Evolutionary conservation across 2,113 vertebrate species (phyloP).

Genomic region (Chlorodrepanis virens): DNA sequence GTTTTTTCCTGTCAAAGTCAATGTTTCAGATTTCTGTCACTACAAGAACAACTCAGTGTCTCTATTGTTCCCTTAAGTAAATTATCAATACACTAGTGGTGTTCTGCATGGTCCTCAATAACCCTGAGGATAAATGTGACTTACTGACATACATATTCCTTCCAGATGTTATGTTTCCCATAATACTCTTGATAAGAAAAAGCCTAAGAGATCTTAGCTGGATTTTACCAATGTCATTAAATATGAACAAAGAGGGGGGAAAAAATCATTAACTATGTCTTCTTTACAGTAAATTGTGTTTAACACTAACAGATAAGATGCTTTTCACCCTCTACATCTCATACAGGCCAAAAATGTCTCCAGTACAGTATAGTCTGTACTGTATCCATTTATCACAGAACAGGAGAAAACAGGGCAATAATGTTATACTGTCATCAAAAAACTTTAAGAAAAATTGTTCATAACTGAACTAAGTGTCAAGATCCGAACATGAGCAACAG

Average conservation of each 20-base stretch:
- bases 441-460: background rate
- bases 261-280: background rate
- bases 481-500: background rate
- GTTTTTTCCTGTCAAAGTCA: slow-evolving; percentile 2
- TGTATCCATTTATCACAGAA: background rate
- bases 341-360: background rate
- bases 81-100: slow-evolving; percentile 73
- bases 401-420: background rate
- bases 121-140: slow-evolving; percentile 29
- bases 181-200: slow-evolving; percentile 86
- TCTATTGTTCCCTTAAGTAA: slow-evolving; percentile 62
- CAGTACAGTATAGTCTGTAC: background rate
- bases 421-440: background rate
- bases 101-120: slow-evolving; percentile 45
- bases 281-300: background rate
- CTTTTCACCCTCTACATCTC: background rate
- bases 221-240: background rate
- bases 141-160: slow-evolving; percentile 78
- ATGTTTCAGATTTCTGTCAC: slow-evolving; percentile 50
- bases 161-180: slow-evolving; percentile 83
- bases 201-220: slow-evolving; percentile 78
- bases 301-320: background rate
- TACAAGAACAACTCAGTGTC: slow-evolving; percentile 46
- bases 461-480: background rate
- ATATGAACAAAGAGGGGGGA: background rate